phyloP scores from a whole-genome alignment of 2,888 invertebrate genomes.

The Anticlea derivata region DNA sequence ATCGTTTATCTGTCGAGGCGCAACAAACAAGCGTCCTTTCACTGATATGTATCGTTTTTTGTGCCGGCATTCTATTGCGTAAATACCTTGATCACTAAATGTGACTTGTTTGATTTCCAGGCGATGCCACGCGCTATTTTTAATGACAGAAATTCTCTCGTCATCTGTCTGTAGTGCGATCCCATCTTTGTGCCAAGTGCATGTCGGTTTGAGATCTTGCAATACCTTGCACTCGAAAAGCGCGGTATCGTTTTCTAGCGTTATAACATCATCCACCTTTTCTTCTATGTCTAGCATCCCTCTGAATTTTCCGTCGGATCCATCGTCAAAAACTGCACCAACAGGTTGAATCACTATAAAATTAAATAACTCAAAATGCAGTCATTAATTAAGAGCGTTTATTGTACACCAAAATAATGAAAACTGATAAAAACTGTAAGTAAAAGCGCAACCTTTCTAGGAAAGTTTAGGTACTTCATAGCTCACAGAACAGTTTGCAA shows the following conservation, averaged over 20 bases:
- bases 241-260: slow-evolving; percentile 34
- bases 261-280: slow-evolving; percentile 37
- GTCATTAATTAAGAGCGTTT: too few relatives aligned
- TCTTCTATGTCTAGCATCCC: slow-evolving; percentile 33
- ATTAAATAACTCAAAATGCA: background rate
- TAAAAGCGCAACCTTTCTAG: too few relatives aligned
- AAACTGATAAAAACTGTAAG: too few relatives aligned
- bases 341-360: slow-evolving; percentile 1
- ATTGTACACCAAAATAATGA: too few relatives aligned
- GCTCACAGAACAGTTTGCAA: too few relatives aligned
- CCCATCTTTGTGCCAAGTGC: slow-evolving; percentile 46
- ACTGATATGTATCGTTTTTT: slow-evolving; percentile 26
- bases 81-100: slow-evolving; percentile 43
- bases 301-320: background rate
- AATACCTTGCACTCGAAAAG: slow-evolving; percentile 42
- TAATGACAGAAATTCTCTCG: slow-evolving; percentile 30
- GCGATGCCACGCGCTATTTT: slow-evolving; percentile 35
- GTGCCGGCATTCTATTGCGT: slow-evolving; percentile 36
- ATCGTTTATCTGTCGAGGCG: slow-evolving; percentile 8
- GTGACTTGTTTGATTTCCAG: slow-evolving; percentile 37
- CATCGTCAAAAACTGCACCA: background rate
- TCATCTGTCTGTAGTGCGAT: slow-evolving; percentile 25
- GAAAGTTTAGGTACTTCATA: too few relatives aligned
- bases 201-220: slow-evolving; percentile 23
- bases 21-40: slow-evolving; percentile 40